Evolutionary conservation across 2,113 vertebrate species (phyloP).

Genomic region (Tenrec ecaudatus): DNA sequence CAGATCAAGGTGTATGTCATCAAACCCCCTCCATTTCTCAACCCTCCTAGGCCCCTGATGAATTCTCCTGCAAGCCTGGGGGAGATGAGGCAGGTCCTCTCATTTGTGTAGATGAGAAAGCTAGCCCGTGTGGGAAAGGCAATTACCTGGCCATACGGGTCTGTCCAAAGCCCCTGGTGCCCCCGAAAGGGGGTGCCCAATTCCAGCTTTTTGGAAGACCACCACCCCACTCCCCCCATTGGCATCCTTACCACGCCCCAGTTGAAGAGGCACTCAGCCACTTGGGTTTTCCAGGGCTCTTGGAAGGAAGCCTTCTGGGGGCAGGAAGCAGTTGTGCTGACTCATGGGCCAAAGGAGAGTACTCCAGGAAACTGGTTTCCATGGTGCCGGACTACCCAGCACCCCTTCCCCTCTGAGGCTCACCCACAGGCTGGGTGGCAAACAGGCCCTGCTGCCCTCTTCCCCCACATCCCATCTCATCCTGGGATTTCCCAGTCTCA

Average conservation of each 20-base stretch:
- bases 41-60: accelerated
- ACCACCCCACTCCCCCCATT: no score
- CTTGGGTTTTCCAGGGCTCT: slow-evolving; percentile 32
- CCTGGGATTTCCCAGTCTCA: neutral
- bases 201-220: no score
- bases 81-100: neutral
- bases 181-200: no score
- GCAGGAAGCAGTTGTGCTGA: slow-evolving; percentile 77
- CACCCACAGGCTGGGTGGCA: neutral
- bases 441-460: neutral
- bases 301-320: slow-evolving; percentile 68
- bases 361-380: slow-evolving; percentile 69
- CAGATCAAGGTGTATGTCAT: neutral
- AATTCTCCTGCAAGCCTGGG: neutral
- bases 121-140: no score
- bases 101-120: neutral
- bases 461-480: neutral
- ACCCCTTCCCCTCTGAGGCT: slow-evolving; percentile 37
- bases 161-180: neutral
- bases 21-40: neutral
- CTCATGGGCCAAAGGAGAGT: slow-evolving; percentile 59
- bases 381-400: neutral
- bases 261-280: neutral
- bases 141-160: neutral
- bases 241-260: neutral